These are phyloP conservation scores for Lerista edwardsae DNA, from an alignment of 2,797 vertebrate genomes.

Conservation along the genomic window DNA sequence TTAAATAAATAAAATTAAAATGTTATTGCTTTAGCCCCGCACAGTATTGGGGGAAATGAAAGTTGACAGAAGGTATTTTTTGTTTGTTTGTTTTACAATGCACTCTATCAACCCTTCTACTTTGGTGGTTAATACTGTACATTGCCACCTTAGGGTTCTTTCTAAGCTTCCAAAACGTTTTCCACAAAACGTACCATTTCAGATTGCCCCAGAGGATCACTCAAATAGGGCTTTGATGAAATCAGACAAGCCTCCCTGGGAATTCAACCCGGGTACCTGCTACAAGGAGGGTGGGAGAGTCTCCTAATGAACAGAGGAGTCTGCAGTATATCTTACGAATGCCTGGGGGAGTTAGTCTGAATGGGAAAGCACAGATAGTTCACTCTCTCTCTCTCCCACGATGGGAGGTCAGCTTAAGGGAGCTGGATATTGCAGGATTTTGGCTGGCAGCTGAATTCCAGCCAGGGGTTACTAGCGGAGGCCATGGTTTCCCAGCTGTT, in stretches of 20 bases:
- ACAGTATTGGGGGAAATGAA: background rate
- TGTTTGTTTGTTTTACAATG: background rate
- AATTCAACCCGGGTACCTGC: slow-evolving; percentile 15
- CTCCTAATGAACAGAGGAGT: background rate
- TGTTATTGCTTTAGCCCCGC: background rate
- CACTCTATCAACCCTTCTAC: background rate
- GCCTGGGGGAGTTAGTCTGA: slow-evolving; percentile 12
- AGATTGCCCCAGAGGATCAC: background rate
- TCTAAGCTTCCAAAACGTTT: background rate
- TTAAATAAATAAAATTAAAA: too few relatives aligned
- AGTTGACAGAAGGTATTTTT: background rate
- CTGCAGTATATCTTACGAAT: background rate
- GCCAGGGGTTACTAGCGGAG: slow-evolving; percentile 1
- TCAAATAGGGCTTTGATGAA: background rate
- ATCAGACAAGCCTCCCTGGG: slow-evolving; percentile 6
- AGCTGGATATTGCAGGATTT: background rate
- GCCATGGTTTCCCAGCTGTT: slow-evolving; percentile 32
- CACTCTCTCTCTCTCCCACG: background rate
- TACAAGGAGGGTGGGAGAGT: background rate
- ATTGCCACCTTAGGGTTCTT: background rate
- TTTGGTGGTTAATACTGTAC: background rate
- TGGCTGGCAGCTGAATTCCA: slow-evolving; percentile 34
- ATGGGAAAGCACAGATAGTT: background rate
- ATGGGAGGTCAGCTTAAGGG: slow-evolving; percentile 21
- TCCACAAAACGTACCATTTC: background rate